Conservation (phyloP, 2,888 invertebrate species). For the Pollenia griseotomentosa region DNA sequence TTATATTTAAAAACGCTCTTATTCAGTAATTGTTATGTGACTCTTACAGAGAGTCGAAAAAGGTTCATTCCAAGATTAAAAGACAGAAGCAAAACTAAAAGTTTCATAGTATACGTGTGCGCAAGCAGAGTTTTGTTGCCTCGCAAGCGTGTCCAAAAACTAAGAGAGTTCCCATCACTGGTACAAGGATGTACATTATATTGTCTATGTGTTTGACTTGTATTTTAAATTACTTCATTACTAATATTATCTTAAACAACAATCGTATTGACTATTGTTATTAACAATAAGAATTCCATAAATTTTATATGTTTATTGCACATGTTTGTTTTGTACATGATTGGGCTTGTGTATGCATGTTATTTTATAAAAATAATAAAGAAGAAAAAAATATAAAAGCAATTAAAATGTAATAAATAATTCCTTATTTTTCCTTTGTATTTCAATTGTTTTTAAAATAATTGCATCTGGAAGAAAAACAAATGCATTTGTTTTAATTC, state of each 20-base stretch:
- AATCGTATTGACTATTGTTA: conserved; percentile 62
- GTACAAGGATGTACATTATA: too few species aligned
- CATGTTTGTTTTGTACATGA: conserved; percentile 35
- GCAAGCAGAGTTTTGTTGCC: too few species aligned
- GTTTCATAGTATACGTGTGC: too few species aligned
- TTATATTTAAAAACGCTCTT: too few species aligned
- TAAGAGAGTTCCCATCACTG: too few species aligned
- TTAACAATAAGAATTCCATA: conserved; percentile 74
- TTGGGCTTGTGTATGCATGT: conserved; percentile 2
- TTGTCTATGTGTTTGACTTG: background rate
- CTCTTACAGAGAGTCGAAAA: too few species aligned
- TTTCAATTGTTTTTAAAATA: conserved; percentile 56
- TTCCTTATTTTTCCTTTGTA: conserved; percentile 35
- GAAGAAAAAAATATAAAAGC: conserved; percentile 15
- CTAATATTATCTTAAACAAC: conserved; percentile 49
- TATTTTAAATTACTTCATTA: conserved; percentile 31
- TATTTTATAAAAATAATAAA: background rate
- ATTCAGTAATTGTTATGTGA: too few species aligned
- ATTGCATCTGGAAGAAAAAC: conserved; percentile 53
- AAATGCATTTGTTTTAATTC: conserved; percentile 27
- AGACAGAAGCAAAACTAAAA: too few species aligned
- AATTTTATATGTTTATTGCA: conserved; percentile 68
- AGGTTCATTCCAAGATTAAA: too few species aligned
- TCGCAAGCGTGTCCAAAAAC: too few species aligned
- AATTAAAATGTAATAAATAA: conserved; percentile 67